Percentiles rank a stretch among this genome's conserved stretches.
Evolutionary conservation across 2,888 invertebrate genomes (phyloP).

Genomic region (Euzetes globulus): DNA sequence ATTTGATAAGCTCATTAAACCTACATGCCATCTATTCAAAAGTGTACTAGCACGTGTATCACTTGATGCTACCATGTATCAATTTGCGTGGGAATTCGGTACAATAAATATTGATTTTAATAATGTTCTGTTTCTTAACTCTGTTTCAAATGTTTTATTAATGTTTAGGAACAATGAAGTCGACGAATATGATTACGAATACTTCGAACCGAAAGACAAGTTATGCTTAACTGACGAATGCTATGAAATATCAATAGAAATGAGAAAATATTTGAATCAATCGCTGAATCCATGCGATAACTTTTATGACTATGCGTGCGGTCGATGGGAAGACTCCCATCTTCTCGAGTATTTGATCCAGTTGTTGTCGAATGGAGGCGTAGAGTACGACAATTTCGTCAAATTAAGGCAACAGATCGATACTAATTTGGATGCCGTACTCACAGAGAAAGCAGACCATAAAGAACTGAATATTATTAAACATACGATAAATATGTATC

Average conservation of each 20-base stretch:
- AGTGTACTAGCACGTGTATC: too few relatives aligned
- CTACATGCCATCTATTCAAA: too few relatives aligned
- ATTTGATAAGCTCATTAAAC: too few relatives aligned
- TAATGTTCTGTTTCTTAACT: not conserved
- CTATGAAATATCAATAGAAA: constrained; percentile 22
- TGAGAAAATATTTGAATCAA: constrained; percentile 31
- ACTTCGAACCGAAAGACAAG: not conserved
- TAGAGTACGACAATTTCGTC: constrained; percentile 35
- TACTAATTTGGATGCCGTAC: constrained; percentile 28
- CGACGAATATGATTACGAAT: constrained; percentile 12
- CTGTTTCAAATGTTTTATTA: not conserved
- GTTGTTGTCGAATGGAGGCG: constrained; percentile 31
- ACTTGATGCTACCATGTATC: too few relatives aligned
- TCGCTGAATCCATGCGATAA: constrained; percentile 30
- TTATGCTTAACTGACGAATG: constrained; percentile 27
- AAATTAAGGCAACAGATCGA: constrained; percentile 29
- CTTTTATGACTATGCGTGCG: constrained; percentile 35
- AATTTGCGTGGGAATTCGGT: not conserved
- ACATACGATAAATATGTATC: constrained; percentile 26
- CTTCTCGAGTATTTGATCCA: constrained; percentile 31
- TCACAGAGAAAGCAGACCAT: not conserved
- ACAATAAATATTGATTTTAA: not conserved
- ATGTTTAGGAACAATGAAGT: not conserved
- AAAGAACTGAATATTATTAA: constrained; percentile 1
- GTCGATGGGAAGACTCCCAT: constrained; percentile 31